Conservation (phyloP, 2,888 invertebrate genomes). For the Macrophya alboannulata region DNA sequence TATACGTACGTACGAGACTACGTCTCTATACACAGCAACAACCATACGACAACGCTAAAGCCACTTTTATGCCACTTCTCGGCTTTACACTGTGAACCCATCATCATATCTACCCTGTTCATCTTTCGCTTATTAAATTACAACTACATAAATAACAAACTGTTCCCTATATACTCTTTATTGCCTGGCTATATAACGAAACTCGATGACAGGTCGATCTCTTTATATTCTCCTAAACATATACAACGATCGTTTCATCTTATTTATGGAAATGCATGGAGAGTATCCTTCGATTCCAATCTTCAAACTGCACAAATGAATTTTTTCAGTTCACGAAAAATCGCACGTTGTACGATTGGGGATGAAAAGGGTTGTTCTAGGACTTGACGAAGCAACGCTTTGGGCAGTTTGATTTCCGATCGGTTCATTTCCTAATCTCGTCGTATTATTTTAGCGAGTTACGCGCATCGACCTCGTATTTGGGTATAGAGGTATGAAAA, state of each 20-base stretch:
- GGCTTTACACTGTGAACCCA: constrained; percentile 47
- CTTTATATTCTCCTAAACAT: background rate
- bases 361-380: too few relatives aligned
- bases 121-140: constrained; percentile 79
- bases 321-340: too few relatives aligned
- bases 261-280: background rate
- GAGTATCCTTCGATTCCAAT: too few relatives aligned
- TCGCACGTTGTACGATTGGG: too few relatives aligned
- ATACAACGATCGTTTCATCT: background rate
- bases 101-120: constrained; percentile 71
- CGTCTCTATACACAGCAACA: constrained; percentile 10
- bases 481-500: background rate
- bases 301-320: too few relatives aligned
- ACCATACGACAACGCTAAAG: constrained; percentile 65
- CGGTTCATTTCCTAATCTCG: background rate
- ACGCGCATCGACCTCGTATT: background rate
- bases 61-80: constrained; percentile 77
- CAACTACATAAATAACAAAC: constrained; percentile 76
- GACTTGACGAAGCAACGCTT: too few relatives aligned
- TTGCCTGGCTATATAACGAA: too few relatives aligned
- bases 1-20: constrained; percentile 27
- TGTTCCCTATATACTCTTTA: background rate
- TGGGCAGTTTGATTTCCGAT: too few relatives aligned
- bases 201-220: constrained; percentile 25
- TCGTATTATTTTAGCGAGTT: background rate